Percentiles rank a stretch among this genome's conserved stretches.
These are phyloP conservation scores for Anastrepha ludens DNA, from an alignment of 1,140 invertebrate genomes.

Conservation along the genomic window DNA sequence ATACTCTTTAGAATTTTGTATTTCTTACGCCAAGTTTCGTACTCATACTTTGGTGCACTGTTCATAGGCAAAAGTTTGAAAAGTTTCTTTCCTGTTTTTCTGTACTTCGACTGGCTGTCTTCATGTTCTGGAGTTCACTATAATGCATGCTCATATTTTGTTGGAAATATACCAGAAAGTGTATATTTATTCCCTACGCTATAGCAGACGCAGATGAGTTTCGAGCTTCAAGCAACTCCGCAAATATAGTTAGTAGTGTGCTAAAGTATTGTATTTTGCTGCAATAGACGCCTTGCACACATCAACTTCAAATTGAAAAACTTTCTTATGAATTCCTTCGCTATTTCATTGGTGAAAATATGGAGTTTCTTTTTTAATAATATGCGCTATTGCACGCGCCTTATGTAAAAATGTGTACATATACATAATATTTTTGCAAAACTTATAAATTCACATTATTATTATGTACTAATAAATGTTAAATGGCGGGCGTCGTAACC, in stretches of 20 bases:
- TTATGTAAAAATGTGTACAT: too few species aligned
- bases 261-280: constrained; percentile 7
- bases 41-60: background rate
- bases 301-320: constrained; percentile 45
- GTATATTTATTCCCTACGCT: background rate
- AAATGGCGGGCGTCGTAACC: too few species aligned
- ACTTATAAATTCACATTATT: too few species aligned
- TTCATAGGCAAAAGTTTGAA: constrained; percentile 27
- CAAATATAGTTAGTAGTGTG: background rate
- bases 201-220: constrained; percentile 30
- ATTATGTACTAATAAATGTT: too few species aligned
- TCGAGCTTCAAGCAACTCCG: background rate
- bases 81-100: background rate
- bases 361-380: too few species aligned
- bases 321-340: background rate
- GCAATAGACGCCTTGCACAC: background rate
- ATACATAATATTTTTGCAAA: too few species aligned
- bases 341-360: too few species aligned
- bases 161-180: background rate
- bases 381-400: too few species aligned
- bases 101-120: background rate
- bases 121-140: background rate
- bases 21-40: constrained; percentile 13
- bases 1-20: background rate
- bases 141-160: background rate